phyloP scores from a whole-genome alignment of 2,113 vertebrate species.

The Chitala chitala region DNA sequence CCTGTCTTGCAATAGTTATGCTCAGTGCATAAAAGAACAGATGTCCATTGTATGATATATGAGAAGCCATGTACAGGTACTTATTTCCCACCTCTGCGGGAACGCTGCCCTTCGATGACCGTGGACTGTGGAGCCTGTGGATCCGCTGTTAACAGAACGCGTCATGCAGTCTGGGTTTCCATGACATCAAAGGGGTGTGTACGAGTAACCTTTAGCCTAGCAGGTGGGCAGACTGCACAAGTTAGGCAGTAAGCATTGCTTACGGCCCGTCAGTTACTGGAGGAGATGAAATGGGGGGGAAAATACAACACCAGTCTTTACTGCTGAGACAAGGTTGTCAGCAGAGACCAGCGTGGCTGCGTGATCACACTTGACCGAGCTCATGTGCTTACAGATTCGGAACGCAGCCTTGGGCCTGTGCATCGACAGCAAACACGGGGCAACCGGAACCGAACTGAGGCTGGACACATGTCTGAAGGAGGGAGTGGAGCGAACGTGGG shows the following conservation, averaged over 20 bases:
- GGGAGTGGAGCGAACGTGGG: slow-evolving; percentile 80
- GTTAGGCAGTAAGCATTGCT: background rate
- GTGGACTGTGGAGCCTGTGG: no score
- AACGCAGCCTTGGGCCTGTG: slow-evolving; percentile 74
- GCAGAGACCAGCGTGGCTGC: background rate
- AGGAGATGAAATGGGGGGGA: background rate
- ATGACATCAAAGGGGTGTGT: no score
- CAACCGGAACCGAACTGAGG: slow-evolving; percentile 72
- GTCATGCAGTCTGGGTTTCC: no score
- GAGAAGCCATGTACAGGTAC: background rate
- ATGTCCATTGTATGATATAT: background rate
- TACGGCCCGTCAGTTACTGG: background rate
- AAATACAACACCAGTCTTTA: background rate
- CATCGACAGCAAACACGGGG: slow-evolving; percentile 80
- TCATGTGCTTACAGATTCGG: slow-evolving; percentile 64
- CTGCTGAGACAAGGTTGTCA: background rate
- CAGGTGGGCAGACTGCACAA: no score
- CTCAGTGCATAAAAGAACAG: background rate
- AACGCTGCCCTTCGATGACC: no score
- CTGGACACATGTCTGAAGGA: slow-evolving; percentile 79
- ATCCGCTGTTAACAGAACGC: no score
- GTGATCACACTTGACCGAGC: background rate
- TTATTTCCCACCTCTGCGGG: background rate
- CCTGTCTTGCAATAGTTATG: no score
- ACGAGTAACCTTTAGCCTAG: background rate